These are phyloP conservation scores for Hesperophylax magnus DNA, from an alignment of 1,140 invertebrate genomes.

Conservation along the genomic window DNA sequence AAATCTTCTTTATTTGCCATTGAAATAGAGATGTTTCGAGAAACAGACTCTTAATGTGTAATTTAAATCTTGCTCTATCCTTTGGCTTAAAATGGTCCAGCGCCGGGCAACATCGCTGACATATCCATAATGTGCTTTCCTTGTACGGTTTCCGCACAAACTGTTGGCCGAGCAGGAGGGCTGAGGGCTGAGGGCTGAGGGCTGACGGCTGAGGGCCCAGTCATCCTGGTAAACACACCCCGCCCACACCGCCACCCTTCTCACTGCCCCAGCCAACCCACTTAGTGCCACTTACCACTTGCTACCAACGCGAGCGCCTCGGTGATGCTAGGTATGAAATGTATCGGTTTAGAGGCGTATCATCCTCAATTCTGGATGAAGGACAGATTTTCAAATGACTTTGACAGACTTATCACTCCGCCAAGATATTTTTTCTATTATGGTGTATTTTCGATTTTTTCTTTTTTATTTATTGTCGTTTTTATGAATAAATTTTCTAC, in stretches of 20 bases:
- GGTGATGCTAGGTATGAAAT: constrained; percentile 41
- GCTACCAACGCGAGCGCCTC: neutral
- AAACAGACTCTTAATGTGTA: too few species aligned
- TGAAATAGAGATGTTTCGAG: too few species aligned
- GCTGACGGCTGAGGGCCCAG: constrained; percentile 26
- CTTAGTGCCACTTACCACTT: neutral
- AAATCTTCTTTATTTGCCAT: too few species aligned
- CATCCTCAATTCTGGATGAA: neutral
- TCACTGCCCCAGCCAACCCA: neutral
- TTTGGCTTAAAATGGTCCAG: too few species aligned
- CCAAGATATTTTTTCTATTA: too few species aligned
- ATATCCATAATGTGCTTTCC: constrained; percentile 55
- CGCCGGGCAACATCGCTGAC: neutral
- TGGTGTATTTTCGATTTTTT: too few species aligned
- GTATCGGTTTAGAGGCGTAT: constrained; percentile 32
- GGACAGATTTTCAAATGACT: constrained; percentile 8
- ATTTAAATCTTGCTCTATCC: neutral
- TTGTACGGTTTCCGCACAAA: constrained; percentile 53
- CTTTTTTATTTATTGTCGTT: too few species aligned
- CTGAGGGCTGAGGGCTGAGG: constrained; percentile 1
- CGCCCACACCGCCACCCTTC: neutral
- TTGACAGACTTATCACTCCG: neutral
- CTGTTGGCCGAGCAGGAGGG: constrained; percentile 33
- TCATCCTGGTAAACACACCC: constrained; percentile 21
- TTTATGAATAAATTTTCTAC: too few species aligned